Base-by-base conservation (phyloP, 2,888 invertebrate species). In the Euspilapteryx auroguttella region DNA sequence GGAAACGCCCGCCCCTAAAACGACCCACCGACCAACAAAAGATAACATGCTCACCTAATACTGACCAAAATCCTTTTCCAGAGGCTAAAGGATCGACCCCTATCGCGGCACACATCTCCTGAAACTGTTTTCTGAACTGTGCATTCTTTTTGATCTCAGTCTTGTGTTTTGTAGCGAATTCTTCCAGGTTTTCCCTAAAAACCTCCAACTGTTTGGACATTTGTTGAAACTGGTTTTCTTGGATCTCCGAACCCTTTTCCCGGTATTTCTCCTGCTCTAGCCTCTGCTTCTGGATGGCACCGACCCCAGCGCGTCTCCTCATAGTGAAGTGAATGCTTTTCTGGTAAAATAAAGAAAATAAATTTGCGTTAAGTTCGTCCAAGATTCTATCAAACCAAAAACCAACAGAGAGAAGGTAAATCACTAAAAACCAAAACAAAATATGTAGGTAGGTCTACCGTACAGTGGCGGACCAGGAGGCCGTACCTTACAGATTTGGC, bases 71-170 rank as follows among this genome's bases (percentile, higher is more conserved):
- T 0, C 98, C 93, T 75, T 94, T 94, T 29, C 89, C 90, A 1
- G 95, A 95, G 1, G 98, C 94, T 28, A 99, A 62, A 0, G 99
- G 99, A 62, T 99, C 99, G 0, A 99, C 99, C 1, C 96, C 99
- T 35, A 99, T 97, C 1, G 94, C 90, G 0, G 98, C 93, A 65
- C 99, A 99, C 99, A 99, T 99, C 63, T 96, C 94, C 48, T 96
- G 96, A 55, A 99, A 99, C 61, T 98, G 96, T 29, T 89, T 79
- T 20, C 99, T 82, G 51, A 99, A 99, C 44, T 91, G 88, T 0
- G 96, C 83, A 56, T 97, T 93, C 56, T 95, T 95, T 39, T 87
- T 87, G 24, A 99, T 99, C 51, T 97, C 96, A 41, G 79, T 89
- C 49, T 94, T 93, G 55, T 99, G 96, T 42, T 96, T 95, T 3